Evolutionary conservation across 2,797 vertebrate genomes (phyloP), one percentile per base, ranked within the genome.

Genomic region (Smutsia temminckii): DNA sequence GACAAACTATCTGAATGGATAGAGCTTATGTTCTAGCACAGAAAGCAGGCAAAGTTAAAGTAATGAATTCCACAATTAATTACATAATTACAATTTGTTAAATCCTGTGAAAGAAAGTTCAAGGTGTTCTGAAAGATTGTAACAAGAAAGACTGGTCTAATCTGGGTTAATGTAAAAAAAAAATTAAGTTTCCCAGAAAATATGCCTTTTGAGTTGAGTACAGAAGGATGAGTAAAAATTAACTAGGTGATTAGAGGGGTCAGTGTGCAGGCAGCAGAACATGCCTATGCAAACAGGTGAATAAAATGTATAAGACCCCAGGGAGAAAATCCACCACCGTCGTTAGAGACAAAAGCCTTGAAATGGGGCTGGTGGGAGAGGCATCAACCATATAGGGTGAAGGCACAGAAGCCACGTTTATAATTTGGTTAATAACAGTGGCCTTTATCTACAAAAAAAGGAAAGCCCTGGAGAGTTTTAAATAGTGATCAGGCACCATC

Each of bases 31-130:
- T 92, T 78, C n/a, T 20, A 57, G 8, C 49, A 85, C 6, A 9
- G 34, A 81, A 93, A 20, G 59, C 37, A 74, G 23, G 53, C 37
- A 74, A 91, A 91, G 88, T 59, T 49, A 78, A 66, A 66, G 20
- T 32, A 90, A 51, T 2, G 18, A 85, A 81, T 71, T 53, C 32
- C 64, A 64, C 7, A 64, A 18, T 68, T 75, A 61, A 14, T 37
- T 89, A 23, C 6, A 13, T 83, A 61, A 85, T 69, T 77, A 66
- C 7, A 5, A 53, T 81, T 89, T 77, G n/a, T 18, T 68, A 89
- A 46, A 9, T 63, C 14, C 20, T 81, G 0, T 74, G 64, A 81
- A 68, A 40, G 46, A 46, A 88, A 80, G 17, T 29, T 69, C 8
- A 63, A 37, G 6, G 2, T 61, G 2, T 61, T 77, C 2, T 85